Evolutionary conservation across 2,888 invertebrate genomes (phyloP).

Genomic region (Drosophila fulvimacula): DNA sequence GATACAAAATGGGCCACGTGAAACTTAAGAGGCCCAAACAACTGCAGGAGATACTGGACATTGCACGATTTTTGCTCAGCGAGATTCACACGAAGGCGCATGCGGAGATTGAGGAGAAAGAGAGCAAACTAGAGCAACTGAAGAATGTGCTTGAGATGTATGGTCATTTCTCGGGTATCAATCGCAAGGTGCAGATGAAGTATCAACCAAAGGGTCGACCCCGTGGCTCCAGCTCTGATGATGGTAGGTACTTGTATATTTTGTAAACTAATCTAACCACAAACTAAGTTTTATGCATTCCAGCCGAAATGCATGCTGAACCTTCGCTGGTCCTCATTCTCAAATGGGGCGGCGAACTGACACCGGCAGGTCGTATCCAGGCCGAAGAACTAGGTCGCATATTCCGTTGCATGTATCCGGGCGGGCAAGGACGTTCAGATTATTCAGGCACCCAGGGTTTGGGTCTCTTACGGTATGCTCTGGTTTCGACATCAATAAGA

Average conservation of each 20-base stretch:
- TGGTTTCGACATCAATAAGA: too few species aligned
- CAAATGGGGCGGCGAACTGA: conserved; percentile 99
- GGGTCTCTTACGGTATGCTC: conserved; percentile 90
- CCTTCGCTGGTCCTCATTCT: conserved; percentile 98
- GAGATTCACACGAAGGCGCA: conserved; percentile 96
- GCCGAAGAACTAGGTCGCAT: conserved; percentile 98
- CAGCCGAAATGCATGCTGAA: conserved; percentile 92
- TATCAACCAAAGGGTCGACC: conserved; percentile 98
- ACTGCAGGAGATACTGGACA: conserved; percentile 98
- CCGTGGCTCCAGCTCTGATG: conserved; percentile 96
- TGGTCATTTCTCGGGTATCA: conserved; percentile 99
- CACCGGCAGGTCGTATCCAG: conserved; percentile 98
- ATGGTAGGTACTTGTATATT: conserved; percentile 87
- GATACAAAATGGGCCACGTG: conserved; percentile 97
- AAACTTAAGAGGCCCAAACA: conserved; percentile 99
- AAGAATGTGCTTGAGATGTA: conserved; percentile 99
- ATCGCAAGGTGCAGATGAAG: conserved; percentile 99
- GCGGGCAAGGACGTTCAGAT: conserved; percentile 96
- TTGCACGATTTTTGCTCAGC: conserved; percentile 94
- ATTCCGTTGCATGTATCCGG: conserved; percentile 99
- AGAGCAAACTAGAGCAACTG: conserved; percentile 97
- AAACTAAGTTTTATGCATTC: conserved; percentile 51
- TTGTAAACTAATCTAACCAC: conserved; percentile 43
- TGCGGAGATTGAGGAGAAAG: conserved; percentile 97
- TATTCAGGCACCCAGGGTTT: conserved; percentile 97